These are phyloP conservation scores for Cataglyphis cursor DNA, from an alignment of 2,888 invertebrate species.

Conservation along the genomic window DNA sequence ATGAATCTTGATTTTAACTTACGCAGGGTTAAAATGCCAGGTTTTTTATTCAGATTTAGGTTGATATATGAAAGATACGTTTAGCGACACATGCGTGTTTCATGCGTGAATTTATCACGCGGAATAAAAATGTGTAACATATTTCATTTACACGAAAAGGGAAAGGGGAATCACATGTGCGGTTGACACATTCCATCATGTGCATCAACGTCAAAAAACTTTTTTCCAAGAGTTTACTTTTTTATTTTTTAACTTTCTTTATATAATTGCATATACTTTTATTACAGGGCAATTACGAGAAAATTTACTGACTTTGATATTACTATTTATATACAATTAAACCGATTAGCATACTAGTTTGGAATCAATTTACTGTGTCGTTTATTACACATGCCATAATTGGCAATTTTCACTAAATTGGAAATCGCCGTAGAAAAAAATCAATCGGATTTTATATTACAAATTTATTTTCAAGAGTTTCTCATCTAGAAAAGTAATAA, in stretches of 20 bases:
- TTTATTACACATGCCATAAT: neutral
- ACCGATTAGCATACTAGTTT: neutral
- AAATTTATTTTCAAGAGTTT: neutral
- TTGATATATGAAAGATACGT: neutral
- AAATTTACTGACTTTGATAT: neutral
- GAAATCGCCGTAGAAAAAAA: neutral
- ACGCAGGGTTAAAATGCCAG: neutral
- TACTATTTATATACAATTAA: neutral
- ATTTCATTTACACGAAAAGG: conserved; percentile 10
- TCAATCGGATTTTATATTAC: neutral
- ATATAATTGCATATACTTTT: neutral
- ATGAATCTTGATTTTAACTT: neutral
- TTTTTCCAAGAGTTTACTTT: neutral
- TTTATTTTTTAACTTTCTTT: neutral
- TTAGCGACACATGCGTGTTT: neutral
- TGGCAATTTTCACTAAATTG: neutral
- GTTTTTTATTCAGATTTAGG: neutral
- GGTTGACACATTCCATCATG: neutral
- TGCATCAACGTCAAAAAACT: neutral
- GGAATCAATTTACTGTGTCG: neutral
- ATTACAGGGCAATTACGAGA: neutral
- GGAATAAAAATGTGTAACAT: conserved; percentile 1
- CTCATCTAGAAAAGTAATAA: conserved; percentile 49
- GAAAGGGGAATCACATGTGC: neutral
- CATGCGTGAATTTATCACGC: neutral